Base-by-base conservation (phyloP, 2,797 vertebrate species). In the Rhinichthys osculus region DNA sequence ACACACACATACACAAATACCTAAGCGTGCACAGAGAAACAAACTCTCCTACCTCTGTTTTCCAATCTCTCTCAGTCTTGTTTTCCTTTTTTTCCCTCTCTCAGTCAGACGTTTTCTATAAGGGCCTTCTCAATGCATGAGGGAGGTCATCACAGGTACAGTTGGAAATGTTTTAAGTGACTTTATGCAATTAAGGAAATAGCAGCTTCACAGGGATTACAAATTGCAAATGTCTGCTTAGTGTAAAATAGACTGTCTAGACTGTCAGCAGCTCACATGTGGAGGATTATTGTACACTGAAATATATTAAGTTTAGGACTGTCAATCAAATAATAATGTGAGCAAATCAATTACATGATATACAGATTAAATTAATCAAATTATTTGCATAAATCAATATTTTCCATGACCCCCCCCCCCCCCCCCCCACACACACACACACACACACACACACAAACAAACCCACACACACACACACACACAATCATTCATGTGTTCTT, bases 121-220 rank as follows among this genome's bases (percentile, higher is more conserved):
- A 33, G 23, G 64, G 13, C 30, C 79, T 71, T 78, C 59, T 67
- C 59, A 57, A 27, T 78, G 50, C 33, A 30, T 2, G 7, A 5
- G 38, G 21, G 52, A 70, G 64, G 83, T 79, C 52, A 54, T 79
- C 23, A 8, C 35, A 23, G 83, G 47, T 62, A 81, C 7, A 5
- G 42, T 38, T 17, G 33, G 64, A 76, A 81, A 80, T 21, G 30
- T 66, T 64, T 47, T 66, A 85, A 74, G 47, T 52, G 83, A 70
- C 38, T 81, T 89, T 71, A 85, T 71, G 78, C 78, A 79, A 81
- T 87, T 89, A 85, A 83, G n/a, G 76, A 80, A 70, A 73, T 71
- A 72, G 72, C 77, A 83, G 38, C 77, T 83, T 85, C 11, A 33
- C 54, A 69, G 67, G 78, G 52, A 87, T 87, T 30, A 79, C 40